Evolutionary conservation across 2,113 vertebrate genomes (phyloP).

Genomic region (Panthera leo): DNA sequence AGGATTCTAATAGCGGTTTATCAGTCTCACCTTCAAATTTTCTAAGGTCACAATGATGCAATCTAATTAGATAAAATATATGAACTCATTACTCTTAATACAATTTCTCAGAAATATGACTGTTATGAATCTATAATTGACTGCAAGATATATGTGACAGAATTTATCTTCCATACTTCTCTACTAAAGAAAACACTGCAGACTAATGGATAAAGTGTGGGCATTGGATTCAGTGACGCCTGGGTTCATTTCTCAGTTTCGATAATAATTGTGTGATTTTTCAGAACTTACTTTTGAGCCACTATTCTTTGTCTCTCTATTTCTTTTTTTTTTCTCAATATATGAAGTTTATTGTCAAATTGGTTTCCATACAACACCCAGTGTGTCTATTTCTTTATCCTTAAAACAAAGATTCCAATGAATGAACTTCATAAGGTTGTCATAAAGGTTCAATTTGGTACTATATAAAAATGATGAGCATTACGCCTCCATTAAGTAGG

Average conservation of each 20-base stretch:
- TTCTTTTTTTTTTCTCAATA: background rate
- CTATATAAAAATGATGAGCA: background rate
- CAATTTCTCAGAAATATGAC: background rate
- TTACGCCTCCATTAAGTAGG: background rate
- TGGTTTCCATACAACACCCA: too few species aligned
- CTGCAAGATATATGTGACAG: background rate
- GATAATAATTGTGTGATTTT: background rate
- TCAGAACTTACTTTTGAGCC: conserved; percentile 11
- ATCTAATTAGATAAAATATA: conserved; percentile 1
- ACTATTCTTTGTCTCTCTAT: background rate
- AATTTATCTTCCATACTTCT: background rate
- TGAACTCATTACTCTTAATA: background rate
- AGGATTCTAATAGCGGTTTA: background rate
- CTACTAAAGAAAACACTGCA: background rate
- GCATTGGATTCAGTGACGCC: background rate
- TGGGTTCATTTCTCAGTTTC: background rate
- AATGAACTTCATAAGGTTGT: background rate
- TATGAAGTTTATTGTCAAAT: too few species aligned
- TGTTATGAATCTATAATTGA: background rate
- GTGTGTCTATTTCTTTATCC: background rate
- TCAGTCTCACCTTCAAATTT: background rate
- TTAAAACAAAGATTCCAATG: background rate
- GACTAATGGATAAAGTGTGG: background rate
- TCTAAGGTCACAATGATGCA: background rate
- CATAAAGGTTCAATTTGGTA: background rate